phyloP scores from a whole-genome alignment of 2,113 vertebrate genomes.

The Antechinus flavipes region DNA sequence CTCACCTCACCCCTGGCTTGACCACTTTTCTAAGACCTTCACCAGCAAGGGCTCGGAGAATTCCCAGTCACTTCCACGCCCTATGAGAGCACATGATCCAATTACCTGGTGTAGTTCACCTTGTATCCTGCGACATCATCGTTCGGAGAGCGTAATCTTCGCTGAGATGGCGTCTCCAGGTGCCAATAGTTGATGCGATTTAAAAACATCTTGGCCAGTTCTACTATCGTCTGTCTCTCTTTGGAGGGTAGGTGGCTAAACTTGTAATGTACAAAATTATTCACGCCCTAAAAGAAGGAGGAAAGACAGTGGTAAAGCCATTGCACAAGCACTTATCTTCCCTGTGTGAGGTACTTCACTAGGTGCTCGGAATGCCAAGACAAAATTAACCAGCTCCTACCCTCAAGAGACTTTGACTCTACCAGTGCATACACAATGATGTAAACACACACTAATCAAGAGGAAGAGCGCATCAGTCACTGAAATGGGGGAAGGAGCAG shows the following conservation, averaged over 20 bases:
- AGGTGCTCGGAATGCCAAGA: neutral
- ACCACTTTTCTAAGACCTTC: neutral
- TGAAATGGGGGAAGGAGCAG: neutral
- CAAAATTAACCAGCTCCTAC: neutral
- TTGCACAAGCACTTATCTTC: neutral
- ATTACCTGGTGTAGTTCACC: conserved; percentile 97
- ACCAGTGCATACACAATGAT: neutral
- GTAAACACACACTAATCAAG: neutral
- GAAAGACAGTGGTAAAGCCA: conserved; percentile 14
- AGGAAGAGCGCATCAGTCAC: neutral
- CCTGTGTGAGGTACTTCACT: neutral
- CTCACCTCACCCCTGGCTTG: too few relatives aligned
- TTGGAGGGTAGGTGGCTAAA: conserved; percentile 98
- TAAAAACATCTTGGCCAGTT: conserved; percentile 99
- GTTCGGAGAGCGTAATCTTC: conserved; percentile 90
- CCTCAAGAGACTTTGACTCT: neutral
- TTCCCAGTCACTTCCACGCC: neutral
- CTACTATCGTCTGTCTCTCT: conserved; percentile 96
- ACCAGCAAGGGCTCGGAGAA: neutral
- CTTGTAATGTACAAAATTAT: conserved; percentile 99
- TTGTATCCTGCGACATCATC: conserved; percentile 96
- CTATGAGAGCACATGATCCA: neutral
- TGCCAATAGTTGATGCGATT: conserved; percentile 99
- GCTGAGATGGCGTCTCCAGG: conserved; percentile 96
- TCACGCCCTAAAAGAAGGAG: conserved; percentile 91